A percentile compares a stretch with the other conserved stretches of the same genome.
phyloP scores from a whole-genome alignment of 2,113 vertebrate species.

The Mirounga angustirostris region DNA sequence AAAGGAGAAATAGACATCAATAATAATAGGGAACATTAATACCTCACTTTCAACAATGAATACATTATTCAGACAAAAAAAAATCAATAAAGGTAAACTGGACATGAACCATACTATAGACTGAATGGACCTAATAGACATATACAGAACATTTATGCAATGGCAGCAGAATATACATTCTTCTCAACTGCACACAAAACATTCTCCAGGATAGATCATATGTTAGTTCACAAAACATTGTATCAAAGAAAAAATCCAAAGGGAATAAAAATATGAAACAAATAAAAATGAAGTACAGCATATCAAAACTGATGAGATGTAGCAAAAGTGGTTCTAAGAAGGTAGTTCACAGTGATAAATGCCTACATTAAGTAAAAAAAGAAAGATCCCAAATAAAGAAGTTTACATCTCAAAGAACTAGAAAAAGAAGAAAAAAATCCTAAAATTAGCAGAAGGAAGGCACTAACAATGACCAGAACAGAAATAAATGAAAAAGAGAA shows the following conservation, averaged over 20 bases:
- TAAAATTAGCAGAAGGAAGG: background rate
- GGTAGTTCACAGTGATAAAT: background rate
- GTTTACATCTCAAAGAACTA: background rate
- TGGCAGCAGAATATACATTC: background rate
- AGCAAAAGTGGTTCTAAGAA: background rate
- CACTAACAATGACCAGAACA: background rate
- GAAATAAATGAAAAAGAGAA: background rate
- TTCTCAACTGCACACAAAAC: background rate
- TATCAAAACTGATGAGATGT: background rate
- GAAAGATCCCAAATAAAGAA: background rate
- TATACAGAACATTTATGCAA: background rate
- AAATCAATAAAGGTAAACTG: background rate
- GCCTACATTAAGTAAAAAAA: background rate
- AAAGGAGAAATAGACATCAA: background rate
- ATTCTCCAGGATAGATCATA: background rate
- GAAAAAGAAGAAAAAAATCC: background rate
- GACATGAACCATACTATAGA: background rate
- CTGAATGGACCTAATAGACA: background rate
- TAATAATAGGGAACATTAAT: background rate
- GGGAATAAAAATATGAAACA: background rate
- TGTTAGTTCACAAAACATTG: background rate
- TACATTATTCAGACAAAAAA: background rate
- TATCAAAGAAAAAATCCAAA: background rate
- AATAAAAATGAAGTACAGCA: background rate
- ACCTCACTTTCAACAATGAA: background rate